A percentile compares a stretch with the other conserved stretches of the same genome.
Evolutionary conservation across 2,113 vertebrate species (phyloP).

Genomic region (Aphelocoma coerulescens): DNA sequence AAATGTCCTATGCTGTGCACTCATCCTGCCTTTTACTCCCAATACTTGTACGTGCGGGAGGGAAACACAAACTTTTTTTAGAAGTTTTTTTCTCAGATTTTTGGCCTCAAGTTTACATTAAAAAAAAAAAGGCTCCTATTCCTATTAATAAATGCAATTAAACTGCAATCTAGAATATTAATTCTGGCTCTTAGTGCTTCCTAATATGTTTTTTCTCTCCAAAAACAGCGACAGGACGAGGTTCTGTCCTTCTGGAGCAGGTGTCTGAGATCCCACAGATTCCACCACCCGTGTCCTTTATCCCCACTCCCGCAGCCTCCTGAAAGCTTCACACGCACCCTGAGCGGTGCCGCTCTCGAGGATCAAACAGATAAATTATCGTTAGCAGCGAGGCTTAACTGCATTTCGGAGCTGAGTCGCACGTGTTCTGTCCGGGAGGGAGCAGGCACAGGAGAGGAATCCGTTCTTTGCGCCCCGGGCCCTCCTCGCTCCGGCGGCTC

Average conservation of each 20-base stretch:
- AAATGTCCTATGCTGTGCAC: fast-evolving
- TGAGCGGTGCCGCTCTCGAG: constrained; percentile 40
- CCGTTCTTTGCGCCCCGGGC: fast-evolving
- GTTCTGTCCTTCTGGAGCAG: neutral
- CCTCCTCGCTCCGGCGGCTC: neutral
- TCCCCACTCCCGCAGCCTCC: constrained; percentile 40
- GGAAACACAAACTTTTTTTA: neutral
- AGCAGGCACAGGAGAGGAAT: neutral
- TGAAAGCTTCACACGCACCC: constrained; percentile 52
- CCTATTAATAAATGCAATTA: neutral
- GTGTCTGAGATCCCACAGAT: neutral
- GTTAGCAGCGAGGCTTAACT: constrained; percentile 21
- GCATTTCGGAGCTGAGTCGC: constrained; percentile 8
- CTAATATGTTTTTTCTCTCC: neutral
- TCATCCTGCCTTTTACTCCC: neutral
- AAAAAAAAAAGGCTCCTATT: neutral
- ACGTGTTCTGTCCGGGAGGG: constrained; percentile 36
- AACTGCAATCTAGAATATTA: neutral
- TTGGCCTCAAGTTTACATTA: neutral
- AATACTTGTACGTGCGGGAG: fast-evolving
- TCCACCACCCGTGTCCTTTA: neutral
- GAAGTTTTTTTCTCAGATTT: neutral
- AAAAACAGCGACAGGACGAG: neutral
- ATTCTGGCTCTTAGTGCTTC: neutral
- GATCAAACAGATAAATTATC: constrained; percentile 40